A percentile compares a stretch with the other conserved stretches of the same genome.
phyloP scores from a whole-genome alignment of 64 coral and sea anemone genomes.

The Montipora efflorescens region DNA sequence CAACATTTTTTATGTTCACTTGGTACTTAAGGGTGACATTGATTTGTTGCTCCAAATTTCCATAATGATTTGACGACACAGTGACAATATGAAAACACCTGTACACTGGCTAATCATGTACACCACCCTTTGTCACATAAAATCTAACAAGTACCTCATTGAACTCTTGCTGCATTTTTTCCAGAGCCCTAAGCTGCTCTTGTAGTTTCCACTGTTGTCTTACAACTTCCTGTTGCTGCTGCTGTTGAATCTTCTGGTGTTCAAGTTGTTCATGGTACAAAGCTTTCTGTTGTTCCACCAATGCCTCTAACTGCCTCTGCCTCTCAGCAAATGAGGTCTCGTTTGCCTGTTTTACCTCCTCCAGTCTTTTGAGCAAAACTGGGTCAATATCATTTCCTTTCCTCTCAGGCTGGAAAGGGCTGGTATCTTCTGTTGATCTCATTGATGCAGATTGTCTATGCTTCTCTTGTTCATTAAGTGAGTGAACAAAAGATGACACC shows the following conservation, averaged over 20 bases:
- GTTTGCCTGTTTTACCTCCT: slow-evolving; percentile 2
- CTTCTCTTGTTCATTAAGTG: slow-evolving; percentile 36
- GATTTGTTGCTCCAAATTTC: no score
- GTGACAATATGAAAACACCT: no score
- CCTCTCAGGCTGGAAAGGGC: neutral
- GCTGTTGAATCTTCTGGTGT: slow-evolving; percentile 69
- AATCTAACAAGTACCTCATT: slow-evolving; percentile 5
- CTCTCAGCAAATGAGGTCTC: slow-evolving; percentile 29
- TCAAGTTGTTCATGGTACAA: slow-evolving; percentile 67
- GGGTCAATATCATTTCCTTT: neutral
- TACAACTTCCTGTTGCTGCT: slow-evolving; percentile 62
- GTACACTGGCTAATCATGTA: no score
- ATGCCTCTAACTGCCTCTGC: slow-evolving; percentile 62
- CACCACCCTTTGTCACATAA: neutral
- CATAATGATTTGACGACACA: no score
- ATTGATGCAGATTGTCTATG: slow-evolving; percentile 10
- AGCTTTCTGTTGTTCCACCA: slow-evolving; percentile 64
- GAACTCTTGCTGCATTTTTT: slow-evolving; percentile 52
- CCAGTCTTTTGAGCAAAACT: slow-evolving; percentile 5
- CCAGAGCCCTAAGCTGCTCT: slow-evolving; percentile 58
- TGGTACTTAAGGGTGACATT: no score
- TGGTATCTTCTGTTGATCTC: neutral
- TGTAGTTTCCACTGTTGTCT: slow-evolving; percentile 78
- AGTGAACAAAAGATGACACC: slow-evolving; percentile 30
- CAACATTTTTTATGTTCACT: no score